Base-by-base conservation (phyloP, 2,797 vertebrate genomes). In the Alectoris magna region DNA sequence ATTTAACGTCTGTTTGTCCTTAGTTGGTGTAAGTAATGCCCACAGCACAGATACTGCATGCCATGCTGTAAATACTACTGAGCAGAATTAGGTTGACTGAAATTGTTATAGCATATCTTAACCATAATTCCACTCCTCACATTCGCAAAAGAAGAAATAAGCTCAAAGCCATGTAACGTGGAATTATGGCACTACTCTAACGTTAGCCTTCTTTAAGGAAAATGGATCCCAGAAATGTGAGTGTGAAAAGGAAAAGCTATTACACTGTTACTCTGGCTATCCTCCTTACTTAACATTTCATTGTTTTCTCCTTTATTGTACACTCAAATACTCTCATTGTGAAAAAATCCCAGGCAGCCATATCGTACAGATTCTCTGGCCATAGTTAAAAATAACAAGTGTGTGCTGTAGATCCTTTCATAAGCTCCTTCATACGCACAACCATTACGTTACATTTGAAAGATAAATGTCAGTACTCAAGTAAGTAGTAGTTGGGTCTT, bases 391-490 rank as follows among this genome's bases (percentile, higher is more conserved):
- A 66, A 38, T 23, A 78, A 15, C 15, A 84, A 23, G 17, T 51
- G 22, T 23, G 31, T 55, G 2, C 27, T 26, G 17, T 19, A 39
- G 46, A 63, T 14, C 10, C 39, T 43, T 43, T 31, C 1, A 0
- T 27, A 15, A 94, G 10, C 36, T n/a, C 27, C 51, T 75, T 88
- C 46, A 13, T 4, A 1, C 11, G 24, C 68, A 39, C 70, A 78
- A 68, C 15, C 27, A 38, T 43, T 36, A 24, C 8, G 1, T 24
- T 46, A 1, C n/a, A 70, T 22, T 67, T 72, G 10, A 70, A 70
- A 70, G 71, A 48, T 14, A 53, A 74, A 74, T 43, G 59, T 53
- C 67, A 64, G 24, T 9, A 73, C 36, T 67, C 36, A 58, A 46
- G 6, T 23, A 69, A 53, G 18, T 22, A 22, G 49, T 29, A 59